phyloP scores from a whole-genome alignment of 2,888 invertebrate genomes.

The Dasypogon diadema region DNA sequence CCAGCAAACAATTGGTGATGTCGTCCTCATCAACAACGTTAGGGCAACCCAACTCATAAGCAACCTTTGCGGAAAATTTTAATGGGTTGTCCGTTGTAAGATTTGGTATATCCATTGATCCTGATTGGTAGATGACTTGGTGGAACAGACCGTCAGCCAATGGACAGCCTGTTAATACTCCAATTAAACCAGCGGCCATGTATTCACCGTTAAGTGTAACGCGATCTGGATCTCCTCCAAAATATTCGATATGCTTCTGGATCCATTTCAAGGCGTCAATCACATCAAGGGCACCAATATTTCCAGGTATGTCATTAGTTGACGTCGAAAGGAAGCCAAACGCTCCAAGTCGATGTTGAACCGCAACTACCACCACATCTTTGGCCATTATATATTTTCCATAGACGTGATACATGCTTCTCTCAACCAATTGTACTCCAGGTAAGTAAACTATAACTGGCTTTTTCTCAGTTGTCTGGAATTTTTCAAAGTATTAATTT shows the following conservation, averaged over 20 bases:
- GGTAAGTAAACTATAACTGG: slow-evolving; percentile 61
- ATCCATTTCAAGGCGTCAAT: slow-evolving; percentile 67
- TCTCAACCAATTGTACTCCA: slow-evolving; percentile 56
- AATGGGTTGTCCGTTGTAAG: slow-evolving; percentile 64
- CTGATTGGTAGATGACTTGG: slow-evolving; percentile 68
- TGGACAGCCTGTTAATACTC: slow-evolving; percentile 63
- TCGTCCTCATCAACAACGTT: background rate
- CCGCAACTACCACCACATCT: slow-evolving; percentile 65
- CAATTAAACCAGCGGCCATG: slow-evolving; percentile 67
- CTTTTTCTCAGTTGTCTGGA: slow-evolving; percentile 25
- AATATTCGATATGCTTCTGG: slow-evolving; percentile 64
- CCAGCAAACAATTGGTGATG: background rate
- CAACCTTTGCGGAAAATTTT: slow-evolving; percentile 56
- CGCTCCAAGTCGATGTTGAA: slow-evolving; percentile 66
- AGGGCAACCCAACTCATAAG: background rate
- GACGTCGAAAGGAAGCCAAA: slow-evolving; percentile 68
- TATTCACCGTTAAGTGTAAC: slow-evolving; percentile 69
- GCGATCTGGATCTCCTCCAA: slow-evolving; percentile 66
- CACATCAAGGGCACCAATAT: slow-evolving; percentile 68
- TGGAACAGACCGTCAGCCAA: slow-evolving; percentile 66
- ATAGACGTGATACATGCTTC: slow-evolving; percentile 56
- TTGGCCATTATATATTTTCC: slow-evolving; percentile 62
- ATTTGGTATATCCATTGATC: slow-evolving; percentile 67
- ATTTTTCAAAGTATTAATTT: too few species aligned
- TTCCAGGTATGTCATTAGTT: slow-evolving; percentile 67